A percentile compares a stretch with the other conserved stretches of the same genome.
These are phyloP conservation scores for Phoxinus phoxinus DNA, from an alignment of 2,113 vertebrate genomes.

Conservation along the genomic window DNA sequence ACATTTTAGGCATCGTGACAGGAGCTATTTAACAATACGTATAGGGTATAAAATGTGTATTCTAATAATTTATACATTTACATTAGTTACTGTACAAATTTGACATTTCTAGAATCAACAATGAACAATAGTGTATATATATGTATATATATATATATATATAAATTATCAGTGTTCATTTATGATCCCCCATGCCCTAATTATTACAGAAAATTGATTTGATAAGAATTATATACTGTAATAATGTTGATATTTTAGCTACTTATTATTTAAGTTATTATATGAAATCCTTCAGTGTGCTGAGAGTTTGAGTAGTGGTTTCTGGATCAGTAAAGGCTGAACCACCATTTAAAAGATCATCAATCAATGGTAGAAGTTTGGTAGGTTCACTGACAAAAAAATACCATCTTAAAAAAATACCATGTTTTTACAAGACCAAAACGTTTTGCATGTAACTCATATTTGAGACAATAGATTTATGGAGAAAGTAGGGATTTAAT, in stretches of 20 bases:
- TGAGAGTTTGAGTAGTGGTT: background rate
- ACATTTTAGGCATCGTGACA: background rate
- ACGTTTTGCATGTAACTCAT: background rate
- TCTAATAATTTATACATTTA: background rate
- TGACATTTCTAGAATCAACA: background rate
- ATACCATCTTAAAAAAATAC: background rate
- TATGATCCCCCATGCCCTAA: too few relatives aligned
- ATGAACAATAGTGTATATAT: too few relatives aligned
- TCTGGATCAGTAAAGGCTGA: background rate
- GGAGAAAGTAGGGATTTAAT: constrained; percentile 8
- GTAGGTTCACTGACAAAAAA: background rate
- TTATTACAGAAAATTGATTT: background rate
- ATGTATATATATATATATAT: too few relatives aligned
- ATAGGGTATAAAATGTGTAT: background rate
- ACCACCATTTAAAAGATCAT: background rate
- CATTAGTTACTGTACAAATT: background rate
- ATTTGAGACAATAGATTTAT: background rate
- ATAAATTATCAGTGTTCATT: too few relatives aligned
- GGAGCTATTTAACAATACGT: background rate
- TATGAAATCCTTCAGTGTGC: background rate
- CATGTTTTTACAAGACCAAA: background rate
- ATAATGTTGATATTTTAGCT: background rate
- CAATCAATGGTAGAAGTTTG: background rate
- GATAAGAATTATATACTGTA: background rate
- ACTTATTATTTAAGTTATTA: background rate